Evolutionary conservation across 2,797 vertebrate species (phyloP).

Genomic region (Alfaro cultratus): DNA sequence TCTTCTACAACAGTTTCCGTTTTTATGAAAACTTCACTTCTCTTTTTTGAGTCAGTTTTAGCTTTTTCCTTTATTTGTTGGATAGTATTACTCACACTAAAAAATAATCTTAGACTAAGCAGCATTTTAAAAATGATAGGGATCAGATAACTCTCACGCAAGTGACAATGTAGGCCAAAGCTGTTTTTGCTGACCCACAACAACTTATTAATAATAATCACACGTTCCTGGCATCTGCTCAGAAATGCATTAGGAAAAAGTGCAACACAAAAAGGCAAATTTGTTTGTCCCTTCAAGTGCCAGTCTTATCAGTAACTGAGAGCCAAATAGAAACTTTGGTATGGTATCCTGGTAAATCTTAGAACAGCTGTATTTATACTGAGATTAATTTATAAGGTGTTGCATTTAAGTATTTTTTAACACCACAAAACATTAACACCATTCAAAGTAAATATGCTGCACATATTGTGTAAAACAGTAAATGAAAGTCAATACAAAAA

Average conservation of each 20-base stretch:
- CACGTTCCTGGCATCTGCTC: background rate
- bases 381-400: background rate
- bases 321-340: background rate
- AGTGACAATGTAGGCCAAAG: background rate
- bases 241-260: background rate
- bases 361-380: background rate
- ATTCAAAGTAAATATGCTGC: conserved; percentile 1
- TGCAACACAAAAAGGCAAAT: background rate
- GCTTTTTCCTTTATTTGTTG: too few species aligned
- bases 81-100: background rate
- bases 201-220: background rate
- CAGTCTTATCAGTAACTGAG: background rate
- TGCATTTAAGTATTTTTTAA: background rate
- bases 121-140: background rate
- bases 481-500: background rate
- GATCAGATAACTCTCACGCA: background rate
- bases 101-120: background rate
- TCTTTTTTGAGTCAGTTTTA: too few species aligned
- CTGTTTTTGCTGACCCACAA: background rate
- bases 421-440: background rate
- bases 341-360: background rate
- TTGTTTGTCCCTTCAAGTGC: background rate
- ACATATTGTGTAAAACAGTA: background rate
- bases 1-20: too few species aligned
- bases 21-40: too few species aligned